Percentiles rank a stretch among this genome's conserved stretches.
These are phyloP conservation scores for Lordiphosa stackelbergi DNA, from an alignment of 1,140 invertebrate genomes.

Conservation along the genomic window DNA sequence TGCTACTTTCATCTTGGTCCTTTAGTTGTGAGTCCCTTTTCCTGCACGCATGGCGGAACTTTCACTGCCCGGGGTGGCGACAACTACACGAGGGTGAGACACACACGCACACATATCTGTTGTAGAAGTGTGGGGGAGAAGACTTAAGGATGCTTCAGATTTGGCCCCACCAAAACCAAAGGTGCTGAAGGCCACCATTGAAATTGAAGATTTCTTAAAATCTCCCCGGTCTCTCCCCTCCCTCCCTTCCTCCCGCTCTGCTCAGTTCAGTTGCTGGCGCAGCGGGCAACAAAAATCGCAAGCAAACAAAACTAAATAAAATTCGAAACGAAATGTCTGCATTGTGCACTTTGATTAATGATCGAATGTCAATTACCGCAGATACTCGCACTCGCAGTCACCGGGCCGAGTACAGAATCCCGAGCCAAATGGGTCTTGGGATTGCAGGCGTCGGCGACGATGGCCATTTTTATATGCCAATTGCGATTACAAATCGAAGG, in stretches of 20 bases:
- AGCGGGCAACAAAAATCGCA: constrained; percentile 14
- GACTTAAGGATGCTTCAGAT: no score
- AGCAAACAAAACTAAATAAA: constrained; percentile 50
- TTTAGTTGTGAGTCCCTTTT: constrained; percentile 24
- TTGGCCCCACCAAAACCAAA: not conserved
- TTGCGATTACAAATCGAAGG: not conserved
- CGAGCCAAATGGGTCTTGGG: no score
- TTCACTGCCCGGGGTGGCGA: constrained; percentile 47
- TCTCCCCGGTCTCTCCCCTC: not conserved
- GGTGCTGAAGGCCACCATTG: constrained; percentile 53
- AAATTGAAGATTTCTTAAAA: constrained; percentile 23
- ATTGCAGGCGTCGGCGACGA: constrained; percentile 5
- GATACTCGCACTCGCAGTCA: constrained; percentile 19
- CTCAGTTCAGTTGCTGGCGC: not conserved
- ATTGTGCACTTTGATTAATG: constrained; percentile 77
- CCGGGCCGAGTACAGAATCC: no score
- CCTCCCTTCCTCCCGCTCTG: no score
- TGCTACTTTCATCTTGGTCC: constrained; percentile 69
- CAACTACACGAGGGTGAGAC: constrained; percentile 1
- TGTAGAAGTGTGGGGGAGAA: not conserved
- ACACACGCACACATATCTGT: constrained; percentile 4
- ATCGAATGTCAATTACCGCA: constrained; percentile 75
- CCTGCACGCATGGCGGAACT: constrained; percentile 50
- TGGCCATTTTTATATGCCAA: constrained; percentile 6
- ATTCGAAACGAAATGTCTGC: constrained; percentile 69